Evolutionary conservation across 2,797 vertebrate species (phyloP).

Genomic region (Monodelphis domestica): DNA sequence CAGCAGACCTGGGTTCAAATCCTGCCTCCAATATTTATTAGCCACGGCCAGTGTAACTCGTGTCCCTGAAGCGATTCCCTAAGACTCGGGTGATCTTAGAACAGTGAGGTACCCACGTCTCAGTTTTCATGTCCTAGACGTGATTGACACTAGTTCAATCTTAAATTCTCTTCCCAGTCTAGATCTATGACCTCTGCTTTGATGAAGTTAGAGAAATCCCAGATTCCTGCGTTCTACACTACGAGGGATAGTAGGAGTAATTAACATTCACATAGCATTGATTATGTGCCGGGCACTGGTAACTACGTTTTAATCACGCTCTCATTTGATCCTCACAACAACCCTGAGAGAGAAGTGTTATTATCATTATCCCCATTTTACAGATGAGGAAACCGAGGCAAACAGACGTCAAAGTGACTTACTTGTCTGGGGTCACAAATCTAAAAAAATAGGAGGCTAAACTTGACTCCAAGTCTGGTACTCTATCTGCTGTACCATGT

Average conservation of each 20-base stretch:
- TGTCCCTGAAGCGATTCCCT: background rate
- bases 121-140: too few relatives aligned
- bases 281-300: background rate
- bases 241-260: background rate
- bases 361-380: background rate
- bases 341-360: background rate
- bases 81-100: background rate
- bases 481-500: background rate
- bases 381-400: background rate
- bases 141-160: background rate
- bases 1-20: background rate
- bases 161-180: background rate
- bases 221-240: background rate
- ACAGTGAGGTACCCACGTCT: background rate
- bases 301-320: background rate
- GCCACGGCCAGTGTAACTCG: background rate
- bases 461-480: background rate
- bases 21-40: background rate
- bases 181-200: too few relatives aligned
- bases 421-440: background rate
- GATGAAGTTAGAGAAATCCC: background rate
- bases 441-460: background rate
- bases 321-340: background rate
- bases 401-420: background rate
- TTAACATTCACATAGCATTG: background rate